Conservation (phyloP, 2,797 vertebrate genomes). For the Syncerus caffer region DNA sequence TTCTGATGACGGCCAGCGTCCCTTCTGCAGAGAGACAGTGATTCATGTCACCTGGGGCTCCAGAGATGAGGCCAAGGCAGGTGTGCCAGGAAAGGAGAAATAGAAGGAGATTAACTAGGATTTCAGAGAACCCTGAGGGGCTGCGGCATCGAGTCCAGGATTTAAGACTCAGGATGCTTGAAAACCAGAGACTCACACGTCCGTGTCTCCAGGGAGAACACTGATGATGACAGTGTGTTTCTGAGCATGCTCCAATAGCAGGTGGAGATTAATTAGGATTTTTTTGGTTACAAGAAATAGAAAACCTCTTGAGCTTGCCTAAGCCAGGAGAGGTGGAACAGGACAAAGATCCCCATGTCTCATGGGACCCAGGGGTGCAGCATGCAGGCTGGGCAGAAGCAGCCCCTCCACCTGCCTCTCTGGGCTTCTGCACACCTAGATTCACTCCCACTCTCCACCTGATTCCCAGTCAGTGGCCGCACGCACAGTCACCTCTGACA, state of each 20-base stretch:
- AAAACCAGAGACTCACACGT: rapidly evolving
- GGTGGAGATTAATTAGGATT: not conserved
- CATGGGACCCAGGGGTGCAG: rapidly evolving
- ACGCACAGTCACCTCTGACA: rapidly evolving
- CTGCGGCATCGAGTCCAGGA: rapidly evolving
- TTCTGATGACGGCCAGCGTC: rapidly evolving
- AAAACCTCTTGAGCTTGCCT: not conserved
- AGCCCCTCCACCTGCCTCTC: rapidly evolving
- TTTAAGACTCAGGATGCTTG: not conserved
- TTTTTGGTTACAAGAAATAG: not conserved
- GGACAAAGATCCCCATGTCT: rapidly evolving
- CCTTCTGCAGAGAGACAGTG: rapidly evolving
- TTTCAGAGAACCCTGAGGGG: rapidly evolving
- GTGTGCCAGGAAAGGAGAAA: no score
- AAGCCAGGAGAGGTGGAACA: not conserved
- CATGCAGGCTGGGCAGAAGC: rapidly evolving
- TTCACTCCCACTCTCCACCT: rapidly evolving
- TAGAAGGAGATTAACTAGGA: rapidly evolving
- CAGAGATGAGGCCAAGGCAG: rapidly evolving
- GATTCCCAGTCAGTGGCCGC: rapidly evolving
- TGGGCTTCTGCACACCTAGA: rapidly evolving
- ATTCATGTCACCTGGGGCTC: rapidly evolving
- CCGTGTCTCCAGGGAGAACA: rapidly evolving
- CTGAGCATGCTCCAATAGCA: rapidly evolving
- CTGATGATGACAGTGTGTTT: rapidly evolving